Conservation (phyloP, 2,888 invertebrate genomes). For the Lithophane semibrunnea region DNA sequence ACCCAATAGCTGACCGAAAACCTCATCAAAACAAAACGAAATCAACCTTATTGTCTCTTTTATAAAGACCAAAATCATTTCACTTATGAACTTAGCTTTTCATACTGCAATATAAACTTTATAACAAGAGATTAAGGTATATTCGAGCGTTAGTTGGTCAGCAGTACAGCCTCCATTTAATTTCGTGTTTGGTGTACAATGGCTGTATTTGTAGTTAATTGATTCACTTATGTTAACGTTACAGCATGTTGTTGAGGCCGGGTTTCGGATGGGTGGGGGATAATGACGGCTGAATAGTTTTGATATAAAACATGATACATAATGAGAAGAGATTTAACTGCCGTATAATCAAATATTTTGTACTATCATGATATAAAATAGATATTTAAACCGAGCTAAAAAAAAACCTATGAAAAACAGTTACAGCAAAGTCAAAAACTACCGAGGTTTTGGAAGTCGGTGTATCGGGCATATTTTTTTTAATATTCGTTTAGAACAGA, state of each 20-base stretch:
- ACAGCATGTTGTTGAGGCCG: conserved; percentile 48
- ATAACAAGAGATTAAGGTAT: conserved; percentile 51
- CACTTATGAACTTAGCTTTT: neutral
- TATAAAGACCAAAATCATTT: conserved; percentile 59
- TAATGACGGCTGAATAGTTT: conserved; percentile 19
- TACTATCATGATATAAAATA: neutral
- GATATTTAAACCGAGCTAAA: neutral
- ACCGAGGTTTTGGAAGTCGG: neutral
- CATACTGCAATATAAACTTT: conserved; percentile 53
- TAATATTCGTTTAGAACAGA: neutral
- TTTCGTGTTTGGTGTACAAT: conserved; percentile 61
- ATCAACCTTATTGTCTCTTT: conserved; percentile 62
- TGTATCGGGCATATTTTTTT: neutral
- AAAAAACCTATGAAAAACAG: neutral
- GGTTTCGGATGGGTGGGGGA: conserved; percentile 41
- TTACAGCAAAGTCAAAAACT: neutral
- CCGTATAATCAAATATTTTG: neutral
- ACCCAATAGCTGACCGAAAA: conserved; percentile 61
- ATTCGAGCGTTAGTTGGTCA: conserved; percentile 60
- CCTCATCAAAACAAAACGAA: conserved; percentile 67
- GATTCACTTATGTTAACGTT: conserved; percentile 62
- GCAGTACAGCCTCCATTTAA: conserved; percentile 55
- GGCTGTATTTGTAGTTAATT: conserved; percentile 66
- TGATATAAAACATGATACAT: neutral
- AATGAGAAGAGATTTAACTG: neutral